Base-by-base conservation (phyloP, 2,888 invertebrate species). In the Neoscelio sp. region DNA sequence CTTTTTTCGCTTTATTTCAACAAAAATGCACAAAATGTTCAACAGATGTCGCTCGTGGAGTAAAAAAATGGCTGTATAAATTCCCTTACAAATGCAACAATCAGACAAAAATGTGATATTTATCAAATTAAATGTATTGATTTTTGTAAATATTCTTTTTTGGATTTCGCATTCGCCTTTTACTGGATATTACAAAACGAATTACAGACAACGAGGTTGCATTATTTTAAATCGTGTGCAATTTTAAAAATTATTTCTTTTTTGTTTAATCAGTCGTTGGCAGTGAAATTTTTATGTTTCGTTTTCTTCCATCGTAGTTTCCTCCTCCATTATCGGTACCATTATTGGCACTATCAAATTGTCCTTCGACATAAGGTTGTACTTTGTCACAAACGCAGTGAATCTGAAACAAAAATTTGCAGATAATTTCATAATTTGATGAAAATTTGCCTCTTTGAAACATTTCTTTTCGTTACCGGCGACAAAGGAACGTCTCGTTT, bases 341-440 rank as follows among this genome's bases (percentile, higher is more conserved):
- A 97, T 93, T 89, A 99, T 99, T 65, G 99, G 99, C 83, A 99
- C 97, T 91, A 99, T 99, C 81, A 99, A 93, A 92, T 98, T 99
- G 91, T 99, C 99, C 91, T 97, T 97, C 10, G 98, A 97, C 96
- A 99, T 99, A 81, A 99, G 94, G 90, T 96, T 97, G 92, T 99
- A 99, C 92, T 99, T 99, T 83, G 97, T 98, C 67, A 99, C 99
- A 92, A 99, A 99, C 87, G 96, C 95, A 60, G 99, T 99, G 91
- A 99, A 99, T 88, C 96, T 90, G 80, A 0, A 54, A 71, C 44
- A 13, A 12, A 28, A 48, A 26, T 13, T 26, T n/a, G 7, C 42
- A 15, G 17, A 28, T n/a, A n/a, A n/a, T n/a, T n/a, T n/a, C n/a
- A n/a, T n/a, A n/a, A n/a, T n/a, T n/a, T n/a, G n/a, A n/a, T n/a